Conservation (phyloP, 2,797 vertebrate genomes). For the Tachyglossus aculeatus region DNA sequence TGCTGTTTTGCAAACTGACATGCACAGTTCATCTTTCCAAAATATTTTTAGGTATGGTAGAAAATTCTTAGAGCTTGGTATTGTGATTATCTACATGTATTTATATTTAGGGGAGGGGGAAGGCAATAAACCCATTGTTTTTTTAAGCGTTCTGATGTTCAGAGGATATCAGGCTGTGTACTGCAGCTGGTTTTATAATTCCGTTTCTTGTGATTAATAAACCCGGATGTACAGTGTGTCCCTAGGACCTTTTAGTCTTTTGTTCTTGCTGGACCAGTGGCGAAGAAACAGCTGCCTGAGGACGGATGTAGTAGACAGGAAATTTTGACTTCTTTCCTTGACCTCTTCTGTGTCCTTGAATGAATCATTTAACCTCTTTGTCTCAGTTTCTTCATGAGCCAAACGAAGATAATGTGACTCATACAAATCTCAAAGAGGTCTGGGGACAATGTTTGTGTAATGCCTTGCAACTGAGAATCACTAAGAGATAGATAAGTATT, state of each 20-base stretch:
- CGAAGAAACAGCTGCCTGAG: slow-evolving; percentile 8
- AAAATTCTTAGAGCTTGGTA: slow-evolving; percentile 54
- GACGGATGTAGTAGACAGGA: neutral
- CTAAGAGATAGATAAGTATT: slow-evolving; percentile 46
- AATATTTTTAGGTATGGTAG: slow-evolving; percentile 59
- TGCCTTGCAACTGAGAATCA: slow-evolving; percentile 25
- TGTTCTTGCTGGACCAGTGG: neutral
- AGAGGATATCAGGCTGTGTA: neutral
- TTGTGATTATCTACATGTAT: slow-evolving; percentile 50
- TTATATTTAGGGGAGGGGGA: slow-evolving; percentile 6
- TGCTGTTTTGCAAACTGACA: slow-evolving; percentile 75
- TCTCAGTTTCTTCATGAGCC: slow-evolving; percentile 24
- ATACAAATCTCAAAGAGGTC: slow-evolving; percentile 16
- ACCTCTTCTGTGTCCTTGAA: slow-evolving; percentile 10
- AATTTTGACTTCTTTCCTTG: slow-evolving; percentile 13
- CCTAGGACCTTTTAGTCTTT: neutral
- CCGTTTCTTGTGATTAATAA: slow-evolving; percentile 9
- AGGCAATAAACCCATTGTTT: neutral
- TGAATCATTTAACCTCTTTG: slow-evolving; percentile 4
- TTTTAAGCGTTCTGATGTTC: neutral
- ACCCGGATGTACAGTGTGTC: slow-evolving; percentile 13
- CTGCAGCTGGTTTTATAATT: neutral
- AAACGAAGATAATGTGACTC: neutral
- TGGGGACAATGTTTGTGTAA: slow-evolving; percentile 29
- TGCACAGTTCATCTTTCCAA: slow-evolving; percentile 72